Evolutionary conservation across 2,888 invertebrate genomes (phyloP), one percentile per base, ranked within the genome.

Genomic region (Epirrhoe tristata): DNA sequence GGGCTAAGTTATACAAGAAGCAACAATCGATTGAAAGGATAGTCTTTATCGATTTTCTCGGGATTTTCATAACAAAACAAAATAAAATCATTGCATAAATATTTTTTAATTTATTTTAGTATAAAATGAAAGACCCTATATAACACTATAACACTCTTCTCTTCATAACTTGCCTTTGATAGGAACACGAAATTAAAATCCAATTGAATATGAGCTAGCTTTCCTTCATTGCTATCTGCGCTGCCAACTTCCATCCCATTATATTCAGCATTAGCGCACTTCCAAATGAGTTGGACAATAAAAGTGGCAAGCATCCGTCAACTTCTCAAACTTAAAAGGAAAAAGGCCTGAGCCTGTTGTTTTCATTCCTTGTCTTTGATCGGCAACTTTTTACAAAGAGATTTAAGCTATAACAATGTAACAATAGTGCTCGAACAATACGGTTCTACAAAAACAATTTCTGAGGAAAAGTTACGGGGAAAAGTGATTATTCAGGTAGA

Each of bases 251-350:
- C 17, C 46, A 48, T 86, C 80, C n/a, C 48, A 48, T 48, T 48
- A 48, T 87, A 86, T 84, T 84, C 85, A 75, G 81, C 74, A 83
- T 83, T 80, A 79, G 77, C 81, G 79, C 77, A 77, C 80, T 84
- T 79, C 75, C 80, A 88, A 89, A 89, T 87, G 84, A 88, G 87
- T 89, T 87, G 85, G 79, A 87, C 84, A 85, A 86, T 88, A 87
- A 85, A 77, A 79, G 39, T 52, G 78, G 79, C 83, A 82, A 87
- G 79, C 82, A 85, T 83, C 81, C 83, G 83, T 86, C 89, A 87
- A 88, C 85, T 86, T 85, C 81, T 48, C 7, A 87, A 88, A 87
- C 82, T 88, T 89, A 58, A 51, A 58, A 51, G 34, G 53, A 54
- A 61, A 48, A 84, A 87, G 86, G 79, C 80, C 83, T 6, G 50